A percentile compares a stretch with the other conserved stretches of the same genome.
Evolutionary conservation across 1,140 invertebrate species (phyloP).

Genomic region (Acromyrmex echinatior): DNA sequence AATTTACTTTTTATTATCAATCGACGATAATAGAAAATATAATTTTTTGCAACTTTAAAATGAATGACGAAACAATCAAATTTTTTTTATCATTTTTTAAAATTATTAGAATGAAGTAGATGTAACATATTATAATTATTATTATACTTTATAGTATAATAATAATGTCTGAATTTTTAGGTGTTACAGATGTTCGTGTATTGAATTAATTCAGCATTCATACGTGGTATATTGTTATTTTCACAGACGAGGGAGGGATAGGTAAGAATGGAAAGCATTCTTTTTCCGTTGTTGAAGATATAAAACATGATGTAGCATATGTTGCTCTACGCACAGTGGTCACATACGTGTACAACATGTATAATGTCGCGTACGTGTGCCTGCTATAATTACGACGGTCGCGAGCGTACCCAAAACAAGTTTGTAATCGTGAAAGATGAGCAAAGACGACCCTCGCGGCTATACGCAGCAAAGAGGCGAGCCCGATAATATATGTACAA

Average conservation of each 20-base stretch:
- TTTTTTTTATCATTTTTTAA: not conserved
- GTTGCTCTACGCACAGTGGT: conserved; percentile 38
- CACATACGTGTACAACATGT: conserved; percentile 59
- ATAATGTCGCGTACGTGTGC: conserved; percentile 52
- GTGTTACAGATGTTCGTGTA: not conserved
- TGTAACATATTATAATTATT: not conserved
- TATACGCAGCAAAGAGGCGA: conserved; percentile 43
- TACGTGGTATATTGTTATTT: conserved; percentile 21
- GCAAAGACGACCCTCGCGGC: conserved; percentile 42
- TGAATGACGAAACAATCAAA: not conserved
- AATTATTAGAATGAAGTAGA: not conserved
- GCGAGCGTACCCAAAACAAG: conserved; percentile 51
- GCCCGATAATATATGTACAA: conserved; percentile 75
- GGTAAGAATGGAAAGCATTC: conserved; percentile 50
- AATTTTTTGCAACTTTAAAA: not conserved
- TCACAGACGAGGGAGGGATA: conserved; percentile 27
- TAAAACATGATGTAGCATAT: conserved; percentile 51
- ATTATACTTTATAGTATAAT: not conserved
- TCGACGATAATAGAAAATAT: not conserved
- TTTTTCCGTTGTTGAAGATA: conserved; percentile 47
- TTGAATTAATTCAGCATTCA: conserved; percentile 42
- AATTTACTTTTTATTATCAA: not conserved
- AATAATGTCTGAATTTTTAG: not conserved
- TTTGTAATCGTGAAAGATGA: conserved; percentile 51
- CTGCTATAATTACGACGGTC: conserved; percentile 50